phyloP scores from a whole-genome alignment of 2,797 vertebrate genomes.

The Sebastes melanostomus region DNA sequence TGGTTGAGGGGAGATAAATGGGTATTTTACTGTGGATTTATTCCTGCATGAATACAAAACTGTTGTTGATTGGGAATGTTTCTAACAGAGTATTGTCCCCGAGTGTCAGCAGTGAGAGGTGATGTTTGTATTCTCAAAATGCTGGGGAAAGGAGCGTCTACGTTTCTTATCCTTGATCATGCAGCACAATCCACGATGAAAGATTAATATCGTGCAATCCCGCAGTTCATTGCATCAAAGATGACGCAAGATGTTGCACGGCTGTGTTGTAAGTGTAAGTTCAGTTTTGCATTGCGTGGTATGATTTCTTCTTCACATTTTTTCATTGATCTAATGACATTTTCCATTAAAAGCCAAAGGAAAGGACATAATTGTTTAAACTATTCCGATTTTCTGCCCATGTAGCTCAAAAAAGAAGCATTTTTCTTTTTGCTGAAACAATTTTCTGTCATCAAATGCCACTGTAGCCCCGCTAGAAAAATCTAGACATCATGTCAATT shows the following conservation, averaged over 20 bases:
- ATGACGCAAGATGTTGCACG: neutral
- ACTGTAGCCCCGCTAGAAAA: no score
- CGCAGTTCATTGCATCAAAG: neutral
- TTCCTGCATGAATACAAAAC: neutral
- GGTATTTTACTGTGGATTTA: neutral
- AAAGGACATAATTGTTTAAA: neutral
- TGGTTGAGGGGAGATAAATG: neutral
- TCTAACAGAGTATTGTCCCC: neutral
- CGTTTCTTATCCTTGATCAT: neutral
- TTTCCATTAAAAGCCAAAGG: neutral
- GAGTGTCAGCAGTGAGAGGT: neutral
- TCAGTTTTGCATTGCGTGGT: neutral
- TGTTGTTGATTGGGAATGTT: neutral
- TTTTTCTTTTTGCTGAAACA: neutral
- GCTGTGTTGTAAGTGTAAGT: neutral
- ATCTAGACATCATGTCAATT: neutral
- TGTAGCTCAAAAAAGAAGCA: neutral
- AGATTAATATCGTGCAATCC: neutral
- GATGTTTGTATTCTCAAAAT: neutral
- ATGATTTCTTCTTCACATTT: neutral
- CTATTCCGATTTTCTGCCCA: neutral
- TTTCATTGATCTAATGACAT: neutral
- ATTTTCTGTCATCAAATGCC: neutral
- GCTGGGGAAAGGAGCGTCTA: neutral
- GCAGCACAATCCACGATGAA: neutral